Base-by-base conservation (phyloP, 2,113 vertebrate species). In the Cygnus atratus region DNA sequence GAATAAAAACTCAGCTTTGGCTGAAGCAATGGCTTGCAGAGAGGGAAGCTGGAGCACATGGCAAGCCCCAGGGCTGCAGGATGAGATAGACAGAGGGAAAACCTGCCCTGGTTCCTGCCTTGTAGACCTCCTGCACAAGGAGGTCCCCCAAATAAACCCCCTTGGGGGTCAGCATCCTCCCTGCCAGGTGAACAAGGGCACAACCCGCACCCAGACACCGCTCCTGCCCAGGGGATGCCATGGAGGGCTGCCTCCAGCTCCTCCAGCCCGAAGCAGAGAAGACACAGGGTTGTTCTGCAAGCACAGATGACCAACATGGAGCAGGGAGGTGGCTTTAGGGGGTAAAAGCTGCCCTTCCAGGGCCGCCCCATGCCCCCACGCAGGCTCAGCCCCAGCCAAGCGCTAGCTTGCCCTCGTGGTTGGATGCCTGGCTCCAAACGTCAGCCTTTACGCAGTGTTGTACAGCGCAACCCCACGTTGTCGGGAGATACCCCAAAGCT, bases 401-500 rank as follows among this genome's bases (percentile, higher is more conserved):
- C 1, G 3, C 84, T 80, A 9, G 1, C 50, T 63, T 43, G 31
- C 65, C 81, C 61, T 58, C 26, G 33, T 0, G 5, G 50, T 6
- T 70, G 15, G 87, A 33, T 12, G 31, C 62, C 88, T 84, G 73
- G 13, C 46, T 73, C 77, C 3, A 2, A 88, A 48, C 2, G 0
- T 94, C 90, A 70, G 79, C 54, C 90, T 95, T 48, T 50, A 84
- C 0, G 3, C 61, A 1, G 1, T 9, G 74, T 80, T 57, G 87
- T 35, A 63, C 87, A 7, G 26, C 37, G 22, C 73, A 84, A 79
- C 43, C 39, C 46, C 86, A 66, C 3, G 1, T 8, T 71, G 84
- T 76, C 74, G 93, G 84, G 83, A 94, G 88, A 93, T 35, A 89
- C 86, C 93, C 90, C 93, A 86, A 76, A 93, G 92, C 88, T 58